phyloP scores from a whole-genome alignment of 2,797 vertebrate species.

The Hoplostethus atlanticus region DNA sequence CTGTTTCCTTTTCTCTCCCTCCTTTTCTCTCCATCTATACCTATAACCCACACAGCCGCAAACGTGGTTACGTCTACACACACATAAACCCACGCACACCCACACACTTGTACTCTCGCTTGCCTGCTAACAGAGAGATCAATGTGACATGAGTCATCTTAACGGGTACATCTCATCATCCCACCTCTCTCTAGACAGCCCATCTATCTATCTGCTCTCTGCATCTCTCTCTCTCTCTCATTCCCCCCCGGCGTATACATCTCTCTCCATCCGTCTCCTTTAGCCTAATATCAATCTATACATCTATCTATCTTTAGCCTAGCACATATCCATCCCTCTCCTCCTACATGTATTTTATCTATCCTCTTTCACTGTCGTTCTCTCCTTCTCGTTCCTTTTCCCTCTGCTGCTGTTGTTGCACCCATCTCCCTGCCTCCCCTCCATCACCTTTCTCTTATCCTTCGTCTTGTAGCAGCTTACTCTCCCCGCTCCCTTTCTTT shows the following conservation, averaged over 20 bases:
- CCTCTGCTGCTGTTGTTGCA: slow-evolving; percentile 15
- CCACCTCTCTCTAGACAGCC: slow-evolving; percentile 40
- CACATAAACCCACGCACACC: slow-evolving; percentile 5
- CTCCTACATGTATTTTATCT: slow-evolving; percentile 45
- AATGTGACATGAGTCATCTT: slow-evolving; percentile 65
- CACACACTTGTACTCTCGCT: slow-evolving; percentile 14
- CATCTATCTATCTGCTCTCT: slow-evolving; percentile 31
- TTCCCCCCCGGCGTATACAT: slow-evolving; percentile 29
- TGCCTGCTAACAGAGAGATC: slow-evolving; percentile 41
- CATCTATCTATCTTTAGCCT: slow-evolving; percentile 37
- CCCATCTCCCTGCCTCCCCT: not conserved
- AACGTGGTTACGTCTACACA: slow-evolving; percentile 11
- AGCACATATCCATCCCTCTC: slow-evolving; percentile 24
- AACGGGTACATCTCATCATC: slow-evolving; percentile 40
- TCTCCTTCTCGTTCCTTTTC: slow-evolving; percentile 23
- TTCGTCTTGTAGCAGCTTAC: slow-evolving; percentile 18
- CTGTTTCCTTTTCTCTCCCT: too few relatives aligned
- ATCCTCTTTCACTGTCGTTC: slow-evolving; percentile 9
- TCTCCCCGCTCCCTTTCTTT: not conserved
- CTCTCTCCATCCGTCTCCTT: slow-evolving; percentile 29
- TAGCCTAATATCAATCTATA: slow-evolving; percentile 35
- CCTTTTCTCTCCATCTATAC: slow-evolving; percentile 6
- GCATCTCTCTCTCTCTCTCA: slow-evolving; percentile 12
- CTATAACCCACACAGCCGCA: slow-evolving; percentile 6
- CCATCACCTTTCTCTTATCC: slow-evolving; percentile 18